Evolutionary conservation across 1,140 invertebrate species (phyloP).

Genomic region (Hypothenemus hampei): DNA sequence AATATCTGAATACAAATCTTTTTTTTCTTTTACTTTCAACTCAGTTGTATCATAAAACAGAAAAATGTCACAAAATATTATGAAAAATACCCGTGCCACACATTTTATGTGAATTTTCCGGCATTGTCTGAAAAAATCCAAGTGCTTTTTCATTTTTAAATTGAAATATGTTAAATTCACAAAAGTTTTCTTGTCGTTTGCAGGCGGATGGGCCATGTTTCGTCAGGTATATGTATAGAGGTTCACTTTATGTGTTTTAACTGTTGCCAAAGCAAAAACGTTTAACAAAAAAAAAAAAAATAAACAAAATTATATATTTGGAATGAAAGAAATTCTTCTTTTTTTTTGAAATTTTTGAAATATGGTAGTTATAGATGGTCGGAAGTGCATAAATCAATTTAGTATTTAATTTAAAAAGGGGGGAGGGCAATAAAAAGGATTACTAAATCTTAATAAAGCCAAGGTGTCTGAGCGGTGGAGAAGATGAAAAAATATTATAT

Average conservation of each 20-base stretch:
- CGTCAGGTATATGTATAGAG: too few species aligned
- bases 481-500: constrained; percentile 44
- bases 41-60: constrained; percentile 18
- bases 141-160: constrained; percentile 21
- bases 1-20: too few species aligned
- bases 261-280: too few species aligned
- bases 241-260: too few species aligned
- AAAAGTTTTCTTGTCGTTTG: constrained; percentile 20
- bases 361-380: too few species aligned
- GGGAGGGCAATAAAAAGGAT: constrained; percentile 33
- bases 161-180: constrained; percentile 20
- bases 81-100: constrained; percentile 20
- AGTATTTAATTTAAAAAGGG: constrained; percentile 27
- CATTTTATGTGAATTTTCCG: constrained; percentile 21
- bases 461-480: constrained; percentile 29
- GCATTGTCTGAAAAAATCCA: constrained; percentile 14
- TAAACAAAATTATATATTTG: too few species aligned
- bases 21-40: constrained; percentile 12
- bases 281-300: too few species aligned
- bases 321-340: too few species aligned
- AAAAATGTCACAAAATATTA: constrained; percentile 21
- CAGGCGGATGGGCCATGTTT: too few species aligned
- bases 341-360: too few species aligned
- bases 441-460: constrained; percentile 40
- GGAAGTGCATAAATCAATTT: constrained; percentile 35